Evolutionary conservation across 2,888 invertebrate species (phyloP).

Genomic region (Nowickia ferox): DNA sequence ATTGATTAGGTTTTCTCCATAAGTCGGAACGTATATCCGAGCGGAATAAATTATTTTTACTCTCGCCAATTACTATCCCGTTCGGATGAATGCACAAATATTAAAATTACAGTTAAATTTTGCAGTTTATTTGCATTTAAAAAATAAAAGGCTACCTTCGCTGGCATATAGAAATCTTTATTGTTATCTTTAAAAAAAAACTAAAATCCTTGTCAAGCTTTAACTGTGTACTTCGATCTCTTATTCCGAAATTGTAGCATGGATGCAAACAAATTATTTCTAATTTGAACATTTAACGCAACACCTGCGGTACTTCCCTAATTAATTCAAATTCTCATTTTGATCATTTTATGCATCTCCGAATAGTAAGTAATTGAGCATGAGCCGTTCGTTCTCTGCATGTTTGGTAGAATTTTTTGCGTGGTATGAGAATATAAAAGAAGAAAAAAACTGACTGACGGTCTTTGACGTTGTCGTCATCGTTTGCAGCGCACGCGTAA

Average conservation of each 20-base stretch:
- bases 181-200: not conserved
- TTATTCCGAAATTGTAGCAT: not conserved
- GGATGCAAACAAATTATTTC: conserved; percentile 29
- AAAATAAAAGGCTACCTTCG: too few relatives aligned
- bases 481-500: conserved; percentile 62
- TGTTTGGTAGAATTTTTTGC: conserved; percentile 48
- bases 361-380: conserved; percentile 33
- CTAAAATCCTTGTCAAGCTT: not conserved
- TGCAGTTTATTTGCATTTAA: too few relatives aligned
- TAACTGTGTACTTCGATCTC: too few relatives aligned
- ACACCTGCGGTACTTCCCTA: conserved; percentile 62
- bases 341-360: conserved; percentile 38
- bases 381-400: conserved; percentile 25
- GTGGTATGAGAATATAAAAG: conserved; percentile 47
- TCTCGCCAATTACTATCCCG: too few relatives aligned
- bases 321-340: conserved; percentile 52
- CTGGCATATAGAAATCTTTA: not conserved
- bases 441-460: conserved; percentile 36
- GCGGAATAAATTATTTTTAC: too few relatives aligned
- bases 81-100: too few relatives aligned
- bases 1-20: too few relatives aligned
- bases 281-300: conserved; percentile 43
- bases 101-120: too few relatives aligned
- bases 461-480: conserved; percentile 43
- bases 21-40: too few relatives aligned